phyloP scores from a whole-genome alignment of 2,888 invertebrate species.

The Ochropleura leucogaster region DNA sequence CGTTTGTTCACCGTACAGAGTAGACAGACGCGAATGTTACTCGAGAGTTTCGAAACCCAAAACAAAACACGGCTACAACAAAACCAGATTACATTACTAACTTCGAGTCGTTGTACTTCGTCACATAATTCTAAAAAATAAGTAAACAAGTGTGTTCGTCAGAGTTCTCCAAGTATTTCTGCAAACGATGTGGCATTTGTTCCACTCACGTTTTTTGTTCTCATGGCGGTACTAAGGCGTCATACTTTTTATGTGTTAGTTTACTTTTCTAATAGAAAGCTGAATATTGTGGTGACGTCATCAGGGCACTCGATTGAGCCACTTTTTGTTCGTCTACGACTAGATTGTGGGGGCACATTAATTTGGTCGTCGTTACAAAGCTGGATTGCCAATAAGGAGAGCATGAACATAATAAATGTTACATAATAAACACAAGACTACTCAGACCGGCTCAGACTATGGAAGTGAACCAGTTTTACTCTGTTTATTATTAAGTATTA shows the following conservation, averaged over 20 bases:
- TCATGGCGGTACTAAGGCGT: conserved; percentile 9
- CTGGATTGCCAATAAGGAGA: background rate
- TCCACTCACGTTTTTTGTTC: conserved; percentile 26
- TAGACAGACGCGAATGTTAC: background rate
- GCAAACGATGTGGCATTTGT: conserved; percentile 19
- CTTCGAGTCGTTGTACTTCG: conserved; percentile 1
- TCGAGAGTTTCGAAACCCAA: background rate
- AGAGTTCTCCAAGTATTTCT: conserved; percentile 23
- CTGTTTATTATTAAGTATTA: too few species aligned
- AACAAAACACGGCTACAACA: conserved; percentile 17
- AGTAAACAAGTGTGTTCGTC: conserved; percentile 16
- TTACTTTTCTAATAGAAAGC: conserved; percentile 27
- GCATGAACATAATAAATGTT: background rate
- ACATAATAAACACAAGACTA: too few species aligned
- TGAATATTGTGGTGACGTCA: conserved; percentile 37
- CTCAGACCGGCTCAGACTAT: too few species aligned
- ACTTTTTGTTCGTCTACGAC: conserved; percentile 30
- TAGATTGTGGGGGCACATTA: conserved; percentile 14
- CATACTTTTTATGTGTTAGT: conserved; percentile 15
- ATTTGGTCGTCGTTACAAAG: background rate
- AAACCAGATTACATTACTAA: conserved; percentile 27
- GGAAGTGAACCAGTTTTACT: too few species aligned
- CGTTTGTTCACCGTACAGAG: background rate
- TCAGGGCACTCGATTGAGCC: conserved; percentile 6
- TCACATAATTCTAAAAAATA: conserved; percentile 12